Percentiles rank a stretch among this genome's conserved stretches.
Evolutionary conservation across 1,140 invertebrate genomes (phyloP).

Genomic region (Leptoteleia sp.): DNA sequence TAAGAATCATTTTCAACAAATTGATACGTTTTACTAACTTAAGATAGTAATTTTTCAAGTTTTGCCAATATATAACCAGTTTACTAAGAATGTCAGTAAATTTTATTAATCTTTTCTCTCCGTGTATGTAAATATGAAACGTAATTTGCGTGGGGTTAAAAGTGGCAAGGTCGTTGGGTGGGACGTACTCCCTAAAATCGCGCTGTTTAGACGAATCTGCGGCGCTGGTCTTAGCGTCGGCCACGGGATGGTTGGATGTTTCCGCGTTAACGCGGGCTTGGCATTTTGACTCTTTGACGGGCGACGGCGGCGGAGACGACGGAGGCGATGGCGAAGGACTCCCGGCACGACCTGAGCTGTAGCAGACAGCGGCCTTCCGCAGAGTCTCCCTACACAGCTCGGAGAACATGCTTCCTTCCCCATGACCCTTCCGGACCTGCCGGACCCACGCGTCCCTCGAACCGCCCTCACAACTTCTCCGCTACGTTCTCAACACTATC

Average conservation of each 20-base stretch:
- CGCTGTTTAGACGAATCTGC: constrained; percentile 55
- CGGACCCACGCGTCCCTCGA: constrained; percentile 68
- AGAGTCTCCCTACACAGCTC: constrained; percentile 84
- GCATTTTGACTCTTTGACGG: constrained; percentile 77
- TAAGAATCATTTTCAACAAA: too few species aligned
- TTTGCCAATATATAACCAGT: too few species aligned
- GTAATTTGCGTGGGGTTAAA: too few species aligned
- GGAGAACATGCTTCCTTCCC: constrained; percentile 83
- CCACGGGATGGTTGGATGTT: constrained; percentile 67
- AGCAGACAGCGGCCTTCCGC: constrained; percentile 82
- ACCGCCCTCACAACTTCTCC: constrained; percentile 21
- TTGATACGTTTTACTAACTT: too few species aligned
- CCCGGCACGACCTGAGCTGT: constrained; percentile 79
- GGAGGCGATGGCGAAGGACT: constrained; percentile 79
- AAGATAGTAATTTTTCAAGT: too few species aligned
- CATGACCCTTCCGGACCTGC: constrained; percentile 78
- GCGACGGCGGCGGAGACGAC: constrained; percentile 78
- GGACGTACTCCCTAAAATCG: constrained; percentile 74
- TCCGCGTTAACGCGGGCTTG: constrained; percentile 69
- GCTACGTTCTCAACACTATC: constrained; percentile 30
- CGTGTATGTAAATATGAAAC: too few species aligned
- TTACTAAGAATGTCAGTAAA: too few species aligned
- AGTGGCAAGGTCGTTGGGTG: too few species aligned
- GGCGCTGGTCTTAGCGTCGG: constrained; percentile 35
- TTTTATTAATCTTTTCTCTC: too few species aligned